Evolutionary conservation across 2,888 invertebrate species (phyloP).

Genomic region (Eucriotettix oculatus): DNA sequence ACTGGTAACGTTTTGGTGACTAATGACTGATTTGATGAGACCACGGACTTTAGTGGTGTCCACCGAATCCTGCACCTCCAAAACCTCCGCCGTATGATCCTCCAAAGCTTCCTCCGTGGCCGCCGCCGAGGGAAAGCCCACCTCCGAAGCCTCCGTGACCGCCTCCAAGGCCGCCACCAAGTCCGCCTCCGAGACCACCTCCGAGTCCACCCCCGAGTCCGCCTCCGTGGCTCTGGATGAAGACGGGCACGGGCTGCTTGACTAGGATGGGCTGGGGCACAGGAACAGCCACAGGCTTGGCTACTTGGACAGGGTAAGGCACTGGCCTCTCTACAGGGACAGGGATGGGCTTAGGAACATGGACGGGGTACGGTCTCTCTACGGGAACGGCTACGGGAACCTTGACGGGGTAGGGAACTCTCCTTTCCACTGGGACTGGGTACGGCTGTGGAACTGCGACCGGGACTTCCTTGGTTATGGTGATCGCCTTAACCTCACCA

Average conservation of each 20-base stretch:
- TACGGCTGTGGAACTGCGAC: conserved; percentile 52
- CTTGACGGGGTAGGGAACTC: conserved; percentile 48
- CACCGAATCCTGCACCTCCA: too few species aligned
- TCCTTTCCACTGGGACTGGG: conserved; percentile 43
- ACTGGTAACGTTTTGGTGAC: too few species aligned
- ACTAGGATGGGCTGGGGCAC: conserved; percentile 62
- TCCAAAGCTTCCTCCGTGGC: conserved; percentile 34
- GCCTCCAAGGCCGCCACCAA: not conserved
- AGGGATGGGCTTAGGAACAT: conserved; percentile 33
- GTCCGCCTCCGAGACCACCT: too few species aligned
- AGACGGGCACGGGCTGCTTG: conserved; percentile 41
- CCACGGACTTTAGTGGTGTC: too few species aligned
- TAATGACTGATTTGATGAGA: too few species aligned
- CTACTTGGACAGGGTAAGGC: conserved; percentile 7
- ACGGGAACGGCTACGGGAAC: conserved; percentile 20
- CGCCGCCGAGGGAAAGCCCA: conserved; percentile 36
- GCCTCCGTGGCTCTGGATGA: not conserved
- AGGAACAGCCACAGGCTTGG: conserved; percentile 34
- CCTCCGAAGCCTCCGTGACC: conserved; percentile 23
- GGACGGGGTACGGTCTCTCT: conserved; percentile 12
- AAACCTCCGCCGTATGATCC: conserved; percentile 11
- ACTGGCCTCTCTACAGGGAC: conserved; percentile 31
- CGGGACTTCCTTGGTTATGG: conserved; percentile 53
- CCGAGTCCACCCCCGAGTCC: not conserved
- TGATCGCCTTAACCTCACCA: conserved; percentile 22